Base-by-base conservation (phyloP, 2,888 invertebrate species). In the Aspidapion aeneum region DNA sequence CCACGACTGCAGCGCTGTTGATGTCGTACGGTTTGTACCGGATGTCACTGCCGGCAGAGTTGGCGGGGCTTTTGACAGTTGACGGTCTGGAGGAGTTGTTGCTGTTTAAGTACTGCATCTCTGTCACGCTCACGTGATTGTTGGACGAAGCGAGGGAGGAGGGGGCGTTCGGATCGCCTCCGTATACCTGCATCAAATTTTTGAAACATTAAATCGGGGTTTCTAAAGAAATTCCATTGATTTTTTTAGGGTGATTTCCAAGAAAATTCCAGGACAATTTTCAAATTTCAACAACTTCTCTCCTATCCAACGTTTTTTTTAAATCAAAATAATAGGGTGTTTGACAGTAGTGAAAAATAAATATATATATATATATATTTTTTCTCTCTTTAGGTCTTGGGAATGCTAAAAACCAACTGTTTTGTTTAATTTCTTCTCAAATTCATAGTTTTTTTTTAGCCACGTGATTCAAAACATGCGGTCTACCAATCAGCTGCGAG, bases 11-110 rank as follows among this genome's bases (percentile, higher is more conserved):
- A 21, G 81, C 75, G 63, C 82, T 82, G 70, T 81, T 82, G 58
- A 85, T 81, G 71, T 85, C 85, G 68, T 86, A 86, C 16, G 86
- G 86, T 70, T 84, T 84, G 73, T 85, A 86, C 55, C 86, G 80
- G 65, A 86, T 85, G 74, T 86, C 86, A 58, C 83, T 83, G 22
- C 83, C 82, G 16, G 79, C 78, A 69, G 79, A 83, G 72, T 82
- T 84, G 12, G 82, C 83, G 18, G 85, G 84, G 61, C 84, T 84
- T 72, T 84, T 85, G 17, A 82, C 81, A 35, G 82, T 81, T 64
- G 80, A 81, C 16, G 83, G 83, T 66, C 83, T 76, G 18, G 82
- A 82, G 16, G 78, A 75, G 66, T 68, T 70, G 62, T 70, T 74
- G 64, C 72, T 77, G 57, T 72, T 71, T 64, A 75, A 73, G 67